Evolutionary conservation across 2,888 invertebrate species (phyloP).

Genomic region (Spicauda simplicius): DNA sequence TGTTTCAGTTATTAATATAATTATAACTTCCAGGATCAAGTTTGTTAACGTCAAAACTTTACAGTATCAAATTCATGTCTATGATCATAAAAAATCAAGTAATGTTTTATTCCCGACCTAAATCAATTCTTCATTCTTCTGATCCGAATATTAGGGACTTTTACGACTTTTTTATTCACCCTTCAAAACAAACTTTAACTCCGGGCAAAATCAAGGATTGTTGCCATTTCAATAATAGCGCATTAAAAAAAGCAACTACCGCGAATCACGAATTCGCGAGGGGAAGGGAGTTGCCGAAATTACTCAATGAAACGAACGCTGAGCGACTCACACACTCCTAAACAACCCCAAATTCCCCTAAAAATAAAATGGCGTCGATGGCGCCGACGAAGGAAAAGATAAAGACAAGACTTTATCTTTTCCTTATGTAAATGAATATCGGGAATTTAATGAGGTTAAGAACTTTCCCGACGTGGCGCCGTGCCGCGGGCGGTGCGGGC

Average conservation of each 20-base stretch:
- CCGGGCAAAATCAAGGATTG: conserved; percentile 7
- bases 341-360: conserved; percentile 66
- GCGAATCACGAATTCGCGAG: conserved; percentile 49
- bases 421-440: conserved; percentile 81
- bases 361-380: conserved; percentile 74
- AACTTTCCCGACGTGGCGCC: conserved; percentile 70
- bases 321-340: conserved; percentile 64
- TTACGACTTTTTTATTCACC: not conserved
- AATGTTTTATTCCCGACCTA: too few relatives aligned
- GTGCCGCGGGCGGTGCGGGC: conserved; percentile 36
- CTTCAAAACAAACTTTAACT: not conserved
- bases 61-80: too few relatives aligned
- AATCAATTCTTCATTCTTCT: too few relatives aligned
- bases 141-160: not conserved
- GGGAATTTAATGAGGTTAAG: conserved; percentile 75
- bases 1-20: too few relatives aligned
- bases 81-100: too few relatives aligned
- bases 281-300: conserved; percentile 60
- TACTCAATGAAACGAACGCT: conserved; percentile 77
- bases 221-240: conserved; percentile 37
- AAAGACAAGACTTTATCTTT: conserved; percentile 73
- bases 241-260: conserved; percentile 50
- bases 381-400: conserved; percentile 56
- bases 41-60: too few relatives aligned
- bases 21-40: too few relatives aligned